Conservation (phyloP, 2,888 invertebrate species). For the Bhutanitis thaidina region DNA sequence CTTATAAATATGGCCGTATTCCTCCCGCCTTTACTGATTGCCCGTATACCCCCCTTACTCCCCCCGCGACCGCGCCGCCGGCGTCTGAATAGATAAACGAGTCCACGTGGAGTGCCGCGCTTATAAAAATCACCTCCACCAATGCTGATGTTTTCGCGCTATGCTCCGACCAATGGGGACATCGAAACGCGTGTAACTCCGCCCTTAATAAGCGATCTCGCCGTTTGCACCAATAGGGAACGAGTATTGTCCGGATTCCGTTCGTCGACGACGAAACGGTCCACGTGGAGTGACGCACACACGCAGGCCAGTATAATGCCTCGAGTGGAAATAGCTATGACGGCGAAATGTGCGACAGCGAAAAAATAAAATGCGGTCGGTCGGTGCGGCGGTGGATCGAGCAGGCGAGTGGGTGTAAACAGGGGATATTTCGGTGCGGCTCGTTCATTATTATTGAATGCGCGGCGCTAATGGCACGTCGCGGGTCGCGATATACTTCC, state of each 20-base stretch:
- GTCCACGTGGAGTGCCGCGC: slow-evolving; percentile 78
- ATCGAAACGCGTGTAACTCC: slow-evolving; percentile 71
- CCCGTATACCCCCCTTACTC: slow-evolving; percentile 79
- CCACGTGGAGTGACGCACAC: slow-evolving; percentile 77
- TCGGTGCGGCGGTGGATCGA: slow-evolving; percentile 59
- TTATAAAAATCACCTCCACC: slow-evolving; percentile 76
- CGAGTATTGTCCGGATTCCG: slow-evolving; percentile 53
- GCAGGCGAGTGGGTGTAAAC: slow-evolving; percentile 77
- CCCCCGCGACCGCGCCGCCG: slow-evolving; percentile 79
- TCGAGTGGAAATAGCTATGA: slow-evolving; percentile 81
- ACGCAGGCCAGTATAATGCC: slow-evolving; percentile 70
- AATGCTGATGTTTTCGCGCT: slow-evolving; percentile 46
- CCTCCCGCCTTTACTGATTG: slow-evolving; percentile 81
- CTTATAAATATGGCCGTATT: slow-evolving; percentile 81
- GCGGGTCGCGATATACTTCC: slow-evolving; percentile 45
- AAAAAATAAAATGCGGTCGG: slow-evolving; percentile 81
- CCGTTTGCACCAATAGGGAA: slow-evolving; percentile 49
- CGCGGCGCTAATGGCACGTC: slow-evolving; percentile 69
- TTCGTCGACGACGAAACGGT: slow-evolving; percentile 70
- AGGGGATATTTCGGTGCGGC: slow-evolving; percentile 77
- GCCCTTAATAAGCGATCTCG: slow-evolving; percentile 80
- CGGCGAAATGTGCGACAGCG: slow-evolving; percentile 81
- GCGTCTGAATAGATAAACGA: slow-evolving; percentile 82
- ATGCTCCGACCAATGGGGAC: slow-evolving; percentile 45
- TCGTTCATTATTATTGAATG: slow-evolving; percentile 79